Base-by-base conservation (phyloP, 2,888 invertebrate genomes). In the Euproctis similis region DNA sequence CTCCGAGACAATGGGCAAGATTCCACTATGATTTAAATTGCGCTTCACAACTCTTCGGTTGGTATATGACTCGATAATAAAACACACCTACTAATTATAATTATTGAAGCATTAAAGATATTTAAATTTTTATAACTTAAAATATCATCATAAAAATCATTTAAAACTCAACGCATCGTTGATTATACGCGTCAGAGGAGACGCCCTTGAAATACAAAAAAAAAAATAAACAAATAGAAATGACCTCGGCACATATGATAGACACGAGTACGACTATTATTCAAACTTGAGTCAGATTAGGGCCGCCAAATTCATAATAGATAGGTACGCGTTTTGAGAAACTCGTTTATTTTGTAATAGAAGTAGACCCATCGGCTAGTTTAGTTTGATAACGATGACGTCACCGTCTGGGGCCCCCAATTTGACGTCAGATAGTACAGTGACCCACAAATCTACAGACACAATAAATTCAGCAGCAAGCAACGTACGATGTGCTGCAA, bases 401-500 rank as follows among this genome's bases (percentile, higher is more conserved):
- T 81, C 81, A 34, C 58, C 56, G 70, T 66, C 71, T 69, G 76
- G 76, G 73, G 69, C 70, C 78, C 80, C 75, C 63, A 64, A 65
- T 70, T 67, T 66, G 66, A 77, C 72, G 76, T 80, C 75, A 77
- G 69, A 62, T 71, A 75, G 70, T 69, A 65, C 70, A 70, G 67
- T 77, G 81, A 82, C 82, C 82, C 73, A 82, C 75, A 82, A 81
- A 81, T 78, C 80, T 82, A 82, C 78, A 82, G 80, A 80, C 82
- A 82, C 80, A 81, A 78, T 80, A 75, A 78, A 75, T 74, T 80
- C 73, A 72, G 63, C 73, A 73, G 68, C 72, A 72, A 67, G 60
- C 64, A 76, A 72, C 67, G 61, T 65, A 76, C 75, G 67, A 14
- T 14, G 14, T 6, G 14, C 4, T 4, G 6, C 14, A 78, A 78